These are phyloP conservation scores for Nephila pilipes DNA, from an alignment of 1,140 invertebrate genomes.

Conservation along the genomic window DNA sequence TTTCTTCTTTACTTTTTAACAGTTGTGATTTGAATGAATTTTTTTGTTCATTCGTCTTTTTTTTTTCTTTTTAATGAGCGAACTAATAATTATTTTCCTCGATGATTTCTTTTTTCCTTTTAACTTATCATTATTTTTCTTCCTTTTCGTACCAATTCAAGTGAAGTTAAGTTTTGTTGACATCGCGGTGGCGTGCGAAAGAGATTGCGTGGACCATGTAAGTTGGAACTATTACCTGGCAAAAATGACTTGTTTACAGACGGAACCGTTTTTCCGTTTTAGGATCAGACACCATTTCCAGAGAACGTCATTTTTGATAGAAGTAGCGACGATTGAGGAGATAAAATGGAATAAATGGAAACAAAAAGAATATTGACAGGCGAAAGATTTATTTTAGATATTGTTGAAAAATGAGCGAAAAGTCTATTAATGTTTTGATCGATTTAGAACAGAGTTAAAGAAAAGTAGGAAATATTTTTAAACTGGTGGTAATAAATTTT, in stretches of 20 bases:
- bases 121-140: background rate
- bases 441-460: too few relatives aligned
- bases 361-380: background rate
- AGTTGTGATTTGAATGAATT: background rate
- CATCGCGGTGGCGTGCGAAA: background rate
- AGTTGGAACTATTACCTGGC: background rate
- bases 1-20: background rate
- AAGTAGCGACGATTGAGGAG: background rate
- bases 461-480: too few relatives aligned
- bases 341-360: background rate
- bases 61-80: background rate
- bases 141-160: background rate
- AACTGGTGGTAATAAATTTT: too few relatives aligned
- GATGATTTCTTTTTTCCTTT: background rate
- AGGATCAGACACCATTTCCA: background rate
- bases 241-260: constrained; percentile 34
- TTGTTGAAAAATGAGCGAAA: too few relatives aligned
- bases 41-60: background rate
- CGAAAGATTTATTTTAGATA: too few relatives aligned
- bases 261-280: background rate
- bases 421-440: too few relatives aligned
- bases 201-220: background rate
- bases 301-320: background rate
- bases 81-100: background rate
- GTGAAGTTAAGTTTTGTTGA: background rate